Evolutionary conservation across 2,113 vertebrate genomes (phyloP).

Genomic region (Pterophyllum scalare): DNA sequence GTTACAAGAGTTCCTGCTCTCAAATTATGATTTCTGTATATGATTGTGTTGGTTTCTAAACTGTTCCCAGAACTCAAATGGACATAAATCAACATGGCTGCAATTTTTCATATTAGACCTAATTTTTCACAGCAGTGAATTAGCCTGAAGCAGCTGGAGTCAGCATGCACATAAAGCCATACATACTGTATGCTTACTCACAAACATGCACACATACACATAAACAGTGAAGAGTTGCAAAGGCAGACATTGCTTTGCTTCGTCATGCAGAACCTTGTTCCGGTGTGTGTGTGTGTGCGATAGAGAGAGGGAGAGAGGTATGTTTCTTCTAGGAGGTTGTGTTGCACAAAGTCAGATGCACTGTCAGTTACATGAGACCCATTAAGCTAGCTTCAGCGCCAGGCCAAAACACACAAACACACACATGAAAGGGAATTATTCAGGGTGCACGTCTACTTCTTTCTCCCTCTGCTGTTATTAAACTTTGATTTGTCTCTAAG

Average conservation of each 20-base stretch:
- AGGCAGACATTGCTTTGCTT: slow-evolving; percentile 37
- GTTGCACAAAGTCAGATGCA: slow-evolving; percentile 11
- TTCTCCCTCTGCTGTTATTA: slow-evolving; percentile 50
- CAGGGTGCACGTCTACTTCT: slow-evolving; percentile 38
- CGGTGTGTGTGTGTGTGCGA: not conserved
- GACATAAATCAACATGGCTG: slow-evolving; percentile 33
- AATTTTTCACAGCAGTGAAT: slow-evolving; percentile 12
- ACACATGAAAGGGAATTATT: slow-evolving; percentile 79
- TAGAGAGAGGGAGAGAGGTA: not conserved
- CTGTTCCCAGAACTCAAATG: slow-evolving; percentile 18
- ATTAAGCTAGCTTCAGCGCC: slow-evolving; percentile 30
- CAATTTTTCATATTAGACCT: slow-evolving; percentile 34
- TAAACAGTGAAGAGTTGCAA: not conserved
- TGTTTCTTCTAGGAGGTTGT: slow-evolving; percentile 22
- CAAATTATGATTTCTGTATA: not conserved
- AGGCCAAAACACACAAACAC: slow-evolving; percentile 46
- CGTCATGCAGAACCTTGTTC: slow-evolving; percentile 25
- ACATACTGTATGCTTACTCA: not conserved
- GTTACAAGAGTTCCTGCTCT: not conserved
- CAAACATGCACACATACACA: not conserved
- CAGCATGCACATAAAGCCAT: slow-evolving; percentile 6
- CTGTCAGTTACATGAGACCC: slow-evolving; percentile 37
- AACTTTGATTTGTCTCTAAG: slow-evolving; percentile 76
- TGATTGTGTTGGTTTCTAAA: slow-evolving; percentile 8
- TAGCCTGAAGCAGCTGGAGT: slow-evolving; percentile 34